Base-by-base conservation (phyloP, 2,113 vertebrate genomes). In the Strigops habroptila region DNA sequence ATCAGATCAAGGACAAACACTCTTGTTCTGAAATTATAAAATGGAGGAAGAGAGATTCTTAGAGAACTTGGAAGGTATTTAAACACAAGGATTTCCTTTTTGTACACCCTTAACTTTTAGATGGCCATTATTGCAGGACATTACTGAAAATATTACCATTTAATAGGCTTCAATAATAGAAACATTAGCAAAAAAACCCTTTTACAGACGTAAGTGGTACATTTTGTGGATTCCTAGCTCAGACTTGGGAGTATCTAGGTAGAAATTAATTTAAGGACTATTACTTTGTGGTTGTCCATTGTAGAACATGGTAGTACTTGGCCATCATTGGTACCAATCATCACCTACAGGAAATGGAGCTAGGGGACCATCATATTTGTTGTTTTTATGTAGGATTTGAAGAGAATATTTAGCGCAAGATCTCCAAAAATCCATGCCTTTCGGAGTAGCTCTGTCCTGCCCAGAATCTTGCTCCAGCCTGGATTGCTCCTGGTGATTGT, bases 101-200 rank as follows among this genome's bases (percentile, higher is more conserved):
- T 37, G 39, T 70, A 52, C 30, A 51, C 3, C 15, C 39, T 52
- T 48, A 37, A 28, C 18, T 82, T 82, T 49, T 30, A 65, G 57
- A 57, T 57, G 48, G 12, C 15, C 57, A 77, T 88, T 73, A 31
- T 25, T 86, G 18, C 0, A 16, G 81, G 83, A 24, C 43, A 22
- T 88, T 67, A 39, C 21, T 37, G 62, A 82, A 92, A 92, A 13
- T 33, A 64, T 81, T 81, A 53, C 4, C 44, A 76, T 82, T 86
- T 80, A 84, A 43, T 79, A 76, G n/a, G 6, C 86, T 93, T 82
- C 70, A 87, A 27, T 82, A 75, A 87, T 89, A 79, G 33, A 79
- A 86, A 60, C 62, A 52, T 86, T 55, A 91, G 24, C 39, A 81
- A 67, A 41, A n/a, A 68, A 75, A 57, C 23, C 14, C n/a, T 25